Evolutionary conservation across 2,797 vertebrate genomes (phyloP).

Genomic region (Sphenodon punctatus): DNA sequence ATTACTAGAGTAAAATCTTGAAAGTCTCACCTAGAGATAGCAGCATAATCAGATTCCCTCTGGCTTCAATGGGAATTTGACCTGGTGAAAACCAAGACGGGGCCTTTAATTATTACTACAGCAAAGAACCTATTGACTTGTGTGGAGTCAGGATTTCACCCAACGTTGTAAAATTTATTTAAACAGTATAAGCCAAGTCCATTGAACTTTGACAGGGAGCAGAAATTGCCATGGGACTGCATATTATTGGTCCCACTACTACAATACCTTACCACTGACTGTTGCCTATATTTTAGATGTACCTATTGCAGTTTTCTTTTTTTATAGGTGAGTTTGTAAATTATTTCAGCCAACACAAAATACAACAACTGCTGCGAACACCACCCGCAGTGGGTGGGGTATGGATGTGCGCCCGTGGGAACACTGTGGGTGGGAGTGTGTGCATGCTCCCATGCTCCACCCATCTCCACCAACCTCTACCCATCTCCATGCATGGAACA

Average conservation of each 20-base stretch:
- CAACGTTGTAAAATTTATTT: conserved; percentile 25
- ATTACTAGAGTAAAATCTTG: no score
- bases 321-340: conserved; percentile 17
- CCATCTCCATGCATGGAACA: no score
- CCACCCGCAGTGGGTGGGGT: no score
- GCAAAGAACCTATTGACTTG: neutral
- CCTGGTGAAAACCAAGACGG: neutral
- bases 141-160: neutral
- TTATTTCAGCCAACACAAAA: conserved; percentile 23
- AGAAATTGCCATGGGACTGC: neutral
- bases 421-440: no score
- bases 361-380: conserved; percentile 17
- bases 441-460: no score
- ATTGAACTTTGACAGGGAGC: neutral
- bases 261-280: neutral
- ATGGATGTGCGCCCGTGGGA: no score
- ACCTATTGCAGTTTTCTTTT: neutral
- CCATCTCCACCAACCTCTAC: no score
- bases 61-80: conserved; percentile 1
- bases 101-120: conserved; percentile 27
- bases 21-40: no score
- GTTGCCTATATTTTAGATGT: neutral
- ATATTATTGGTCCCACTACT: neutral
- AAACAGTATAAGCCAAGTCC: neutral
- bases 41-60: no score